phyloP scores from a whole-genome alignment of 2,888 invertebrate species.

The Schizaphis graminum region DNA sequence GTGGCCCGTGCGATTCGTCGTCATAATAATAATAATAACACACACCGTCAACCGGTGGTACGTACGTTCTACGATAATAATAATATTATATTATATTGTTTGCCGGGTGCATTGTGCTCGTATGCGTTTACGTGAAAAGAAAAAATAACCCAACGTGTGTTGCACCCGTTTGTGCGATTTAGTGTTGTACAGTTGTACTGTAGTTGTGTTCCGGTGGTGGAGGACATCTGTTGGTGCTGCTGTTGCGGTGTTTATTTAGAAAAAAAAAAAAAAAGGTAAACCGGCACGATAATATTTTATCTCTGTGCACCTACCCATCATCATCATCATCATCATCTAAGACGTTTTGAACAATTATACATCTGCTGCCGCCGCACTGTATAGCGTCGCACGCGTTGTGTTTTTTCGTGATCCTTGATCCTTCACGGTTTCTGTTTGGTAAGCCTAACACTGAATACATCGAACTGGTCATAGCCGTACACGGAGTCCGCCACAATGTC shows the following conservation, averaged over 20 bases:
- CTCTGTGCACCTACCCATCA: not conserved
- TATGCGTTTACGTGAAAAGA: not conserved
- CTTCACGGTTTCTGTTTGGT: not conserved
- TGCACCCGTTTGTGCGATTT: not conserved
- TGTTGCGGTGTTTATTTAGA: not conserved
- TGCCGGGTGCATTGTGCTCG: not conserved
- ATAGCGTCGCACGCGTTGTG: not conserved
- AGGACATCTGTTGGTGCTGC: not conserved
- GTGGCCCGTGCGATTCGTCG: not conserved
- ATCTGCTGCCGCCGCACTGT: not conserved
- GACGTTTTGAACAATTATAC: not conserved
- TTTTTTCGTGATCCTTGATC: not conserved
- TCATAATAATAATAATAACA: not conserved
- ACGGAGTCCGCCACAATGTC: constrained; percentile 50
- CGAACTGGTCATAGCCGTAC: not conserved
- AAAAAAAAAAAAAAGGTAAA: not conserved
- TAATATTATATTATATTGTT: not conserved
- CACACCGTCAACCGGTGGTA: not conserved
- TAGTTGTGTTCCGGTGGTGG: not conserved
- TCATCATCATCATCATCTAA: not conserved
- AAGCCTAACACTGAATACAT: not conserved
- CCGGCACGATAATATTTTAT: not conserved
- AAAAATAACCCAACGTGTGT: not conserved
- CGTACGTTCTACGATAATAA: not conserved
- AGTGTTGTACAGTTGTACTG: not conserved